These are phyloP conservation scores for Pantherophis alleghaniensis DNA, from an alignment of 2,797 vertebrate genomes.

Conservation along the genomic window DNA sequence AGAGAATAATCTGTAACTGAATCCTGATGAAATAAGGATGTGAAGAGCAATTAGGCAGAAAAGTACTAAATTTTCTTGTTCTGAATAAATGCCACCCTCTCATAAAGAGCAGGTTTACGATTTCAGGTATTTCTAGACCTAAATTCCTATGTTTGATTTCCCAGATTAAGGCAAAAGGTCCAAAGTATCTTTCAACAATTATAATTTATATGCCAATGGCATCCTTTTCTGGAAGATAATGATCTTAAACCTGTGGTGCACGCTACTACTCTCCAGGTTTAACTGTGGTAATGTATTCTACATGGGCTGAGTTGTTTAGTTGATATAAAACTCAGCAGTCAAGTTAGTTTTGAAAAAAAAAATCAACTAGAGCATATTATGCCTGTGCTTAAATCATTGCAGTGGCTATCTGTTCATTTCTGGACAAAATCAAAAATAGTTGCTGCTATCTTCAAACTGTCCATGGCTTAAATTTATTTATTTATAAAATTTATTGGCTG, in stretches of 20 bases:
- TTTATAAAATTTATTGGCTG: neutral
- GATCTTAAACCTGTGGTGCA: neutral
- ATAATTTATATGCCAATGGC: neutral
- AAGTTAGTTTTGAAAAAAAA: neutral
- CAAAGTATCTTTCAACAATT: neutral
- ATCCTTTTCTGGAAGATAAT: neutral
- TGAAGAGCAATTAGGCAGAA: neutral
- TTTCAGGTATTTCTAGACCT: neutral
- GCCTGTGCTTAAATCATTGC: neutral
- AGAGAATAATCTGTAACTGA: neutral
- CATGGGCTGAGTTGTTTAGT: neutral
- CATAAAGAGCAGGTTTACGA: neutral
- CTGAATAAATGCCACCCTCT: neutral
- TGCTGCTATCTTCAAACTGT: neutral
- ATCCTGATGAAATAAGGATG: neutral
- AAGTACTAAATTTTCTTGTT: neutral
- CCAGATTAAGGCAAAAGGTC: neutral
- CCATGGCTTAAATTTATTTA: neutral
- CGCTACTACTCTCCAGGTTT: neutral
- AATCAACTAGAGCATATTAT: neutral
- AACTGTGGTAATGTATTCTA: neutral
- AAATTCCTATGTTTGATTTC: neutral
- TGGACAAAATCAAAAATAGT: neutral
- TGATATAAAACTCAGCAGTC: neutral
- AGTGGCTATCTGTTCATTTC: neutral